phyloP scores from a whole-genome alignment of 1,140 invertebrate genomes.

The Ceratina japonica region DNA sequence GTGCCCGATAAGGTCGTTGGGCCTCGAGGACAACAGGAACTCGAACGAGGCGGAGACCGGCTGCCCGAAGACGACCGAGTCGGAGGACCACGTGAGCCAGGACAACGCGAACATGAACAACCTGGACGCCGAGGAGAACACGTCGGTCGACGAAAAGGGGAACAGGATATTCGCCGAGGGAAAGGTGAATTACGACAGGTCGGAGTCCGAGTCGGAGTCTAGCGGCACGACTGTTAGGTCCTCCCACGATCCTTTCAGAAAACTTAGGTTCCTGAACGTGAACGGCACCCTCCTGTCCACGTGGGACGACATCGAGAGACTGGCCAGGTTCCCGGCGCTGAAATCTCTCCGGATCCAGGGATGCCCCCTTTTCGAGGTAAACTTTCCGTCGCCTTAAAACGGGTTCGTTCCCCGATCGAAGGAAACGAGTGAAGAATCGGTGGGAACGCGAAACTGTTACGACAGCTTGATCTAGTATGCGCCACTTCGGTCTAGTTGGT shows the following conservation, averaged over 20 bases:
- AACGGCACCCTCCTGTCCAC: slow-evolving; percentile 89
- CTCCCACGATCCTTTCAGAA: slow-evolving; percentile 83
- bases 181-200: slow-evolving; percentile 74
- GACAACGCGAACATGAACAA: slow-evolving; percentile 70
- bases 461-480: slow-evolving; percentile 8
- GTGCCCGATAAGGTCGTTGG: slow-evolving; percentile 86
- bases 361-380: slow-evolving; percentile 77
- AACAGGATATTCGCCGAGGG: slow-evolving; percentile 66
- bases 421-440: not conserved
- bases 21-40: slow-evolving; percentile 74
- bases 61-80: slow-evolving; percentile 70
- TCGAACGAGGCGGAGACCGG: slow-evolving; percentile 67
- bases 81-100: slow-evolving; percentile 31
- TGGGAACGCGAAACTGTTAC: not conserved
- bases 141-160: slow-evolving; percentile 48
- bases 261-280: slow-evolving; percentile 89
- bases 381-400: not conserved
- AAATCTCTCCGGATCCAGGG: slow-evolving; percentile 90
- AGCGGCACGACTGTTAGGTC: slow-evolving; percentile 70
- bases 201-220: slow-evolving; percentile 79
- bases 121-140: slow-evolving; percentile 55
- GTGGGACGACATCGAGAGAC: slow-evolving; percentile 93
- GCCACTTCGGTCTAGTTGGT: slow-evolving; percentile 3
- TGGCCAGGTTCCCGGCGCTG: slow-evolving; percentile 90
- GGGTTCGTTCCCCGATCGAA: not conserved